These are phyloP conservation scores for Fringilla coelebs DNA, from an alignment of 2,797 vertebrate species.

Conservation along the genomic window DNA sequence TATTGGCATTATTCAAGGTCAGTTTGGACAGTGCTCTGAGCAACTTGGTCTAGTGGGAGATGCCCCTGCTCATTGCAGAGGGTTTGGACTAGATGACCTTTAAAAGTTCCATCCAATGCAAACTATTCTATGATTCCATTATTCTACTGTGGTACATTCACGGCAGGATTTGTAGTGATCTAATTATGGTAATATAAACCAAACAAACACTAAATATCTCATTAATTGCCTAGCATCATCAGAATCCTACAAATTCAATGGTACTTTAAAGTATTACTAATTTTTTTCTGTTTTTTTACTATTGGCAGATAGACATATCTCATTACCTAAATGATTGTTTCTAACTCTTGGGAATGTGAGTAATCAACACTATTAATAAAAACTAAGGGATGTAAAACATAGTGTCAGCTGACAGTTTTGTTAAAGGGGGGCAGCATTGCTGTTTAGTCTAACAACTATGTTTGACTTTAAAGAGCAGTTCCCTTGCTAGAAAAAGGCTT, in stretches of 20 bases:
- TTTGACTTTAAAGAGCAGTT: constrained; percentile 1
- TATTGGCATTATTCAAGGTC: not conserved
- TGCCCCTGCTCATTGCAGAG: not conserved
- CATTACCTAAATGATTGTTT: not conserved
- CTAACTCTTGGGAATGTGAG: not conserved
- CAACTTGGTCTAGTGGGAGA: not conserved
- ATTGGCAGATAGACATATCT: not conserved
- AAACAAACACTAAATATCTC: not conserved
- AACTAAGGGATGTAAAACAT: not conserved
- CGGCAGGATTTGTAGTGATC: not conserved
- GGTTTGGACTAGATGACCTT: not conserved
- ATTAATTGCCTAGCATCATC: not conserved
- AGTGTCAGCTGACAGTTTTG: not conserved
- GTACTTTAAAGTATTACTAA: not conserved
- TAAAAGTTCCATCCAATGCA: not conserved
- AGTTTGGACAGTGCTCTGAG: not conserved
- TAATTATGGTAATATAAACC: not conserved
- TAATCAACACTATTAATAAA: not conserved
- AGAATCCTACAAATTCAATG: not conserved
- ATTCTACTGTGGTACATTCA: not conserved
- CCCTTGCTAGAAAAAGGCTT: not conserved
- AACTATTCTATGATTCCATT: not conserved
- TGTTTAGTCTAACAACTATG: not conserved
- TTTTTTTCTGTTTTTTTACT: not conserved
- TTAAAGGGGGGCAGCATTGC: not conserved